Evolutionary conservation across 2,113 vertebrate genomes (phyloP).

Genomic region (Cyprinodon brontotheroides): DNA sequence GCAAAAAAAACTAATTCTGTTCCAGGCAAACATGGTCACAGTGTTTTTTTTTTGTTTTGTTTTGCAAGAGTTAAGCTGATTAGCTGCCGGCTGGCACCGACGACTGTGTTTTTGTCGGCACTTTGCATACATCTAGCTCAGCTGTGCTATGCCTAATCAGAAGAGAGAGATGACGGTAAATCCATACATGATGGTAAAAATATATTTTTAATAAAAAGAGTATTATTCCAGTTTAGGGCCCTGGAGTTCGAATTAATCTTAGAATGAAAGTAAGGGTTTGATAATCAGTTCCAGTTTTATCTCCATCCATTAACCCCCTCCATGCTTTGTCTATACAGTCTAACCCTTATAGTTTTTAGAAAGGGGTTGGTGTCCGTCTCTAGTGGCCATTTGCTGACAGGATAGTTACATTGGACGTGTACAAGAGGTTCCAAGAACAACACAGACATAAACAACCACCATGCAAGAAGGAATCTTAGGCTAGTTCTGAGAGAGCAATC

Average conservation of each 20-base stretch:
- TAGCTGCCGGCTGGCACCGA: constrained; percentile 46
- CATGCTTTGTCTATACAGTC: not conserved
- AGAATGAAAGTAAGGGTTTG: not conserved
- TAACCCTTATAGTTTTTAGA: too few species aligned
- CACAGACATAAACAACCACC: constrained; percentile 5
- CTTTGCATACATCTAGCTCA: not conserved
- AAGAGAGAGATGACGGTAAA: not conserved
- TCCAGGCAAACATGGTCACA: constrained; percentile 50
- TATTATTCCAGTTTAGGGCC: not conserved
- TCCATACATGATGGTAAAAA: too few species aligned
- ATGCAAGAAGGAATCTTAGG: not conserved
- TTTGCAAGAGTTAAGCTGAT: constrained; percentile 67
- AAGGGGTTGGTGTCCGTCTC: too few species aligned
- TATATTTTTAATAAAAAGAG: not conserved
- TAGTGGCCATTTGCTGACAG: too few species aligned
- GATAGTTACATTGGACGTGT: too few species aligned
- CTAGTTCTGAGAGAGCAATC: too few species aligned
- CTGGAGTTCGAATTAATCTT: not conserved
- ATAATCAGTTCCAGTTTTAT: not conserved
- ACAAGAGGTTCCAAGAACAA: not conserved
- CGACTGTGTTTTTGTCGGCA: constrained; percentile 8
- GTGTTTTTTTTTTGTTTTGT: constrained; percentile 33
- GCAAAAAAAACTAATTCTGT: constrained; percentile 12
- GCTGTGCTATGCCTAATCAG: not conserved
- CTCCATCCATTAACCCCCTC: not conserved